Evolutionary conservation across 2,888 invertebrate genomes (phyloP).

Genomic region (Onthophagus sagittarius): DNA sequence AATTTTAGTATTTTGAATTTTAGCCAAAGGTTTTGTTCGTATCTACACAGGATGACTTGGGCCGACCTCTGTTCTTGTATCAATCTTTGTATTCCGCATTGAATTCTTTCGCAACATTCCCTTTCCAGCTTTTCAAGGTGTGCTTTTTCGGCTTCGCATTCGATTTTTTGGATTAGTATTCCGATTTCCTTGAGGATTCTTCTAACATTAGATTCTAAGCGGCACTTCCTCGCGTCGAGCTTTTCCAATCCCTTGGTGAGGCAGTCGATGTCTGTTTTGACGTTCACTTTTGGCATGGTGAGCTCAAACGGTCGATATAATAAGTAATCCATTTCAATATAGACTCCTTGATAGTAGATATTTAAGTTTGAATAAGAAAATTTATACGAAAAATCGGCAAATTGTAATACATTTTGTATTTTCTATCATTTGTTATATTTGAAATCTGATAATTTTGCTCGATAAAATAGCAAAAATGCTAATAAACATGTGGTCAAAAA

Average conservation of each 20-base stretch:
- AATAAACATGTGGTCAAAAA: too few species aligned
- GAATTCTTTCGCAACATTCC: constrained; percentile 5
- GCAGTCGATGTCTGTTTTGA: not conserved
- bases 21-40: not conserved
- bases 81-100: constrained; percentile 1
- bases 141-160: constrained; percentile 2
- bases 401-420: too few species aligned
- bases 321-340: too few species aligned
- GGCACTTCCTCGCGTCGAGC: not conserved
- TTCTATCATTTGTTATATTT: too few species aligned
- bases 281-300: not conserved
- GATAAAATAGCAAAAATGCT: too few species aligned
- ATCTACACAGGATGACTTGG: not conserved
- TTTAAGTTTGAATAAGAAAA: not conserved
- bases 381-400: too few species aligned
- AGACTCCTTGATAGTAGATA: not conserved
- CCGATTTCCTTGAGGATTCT: not conserved
- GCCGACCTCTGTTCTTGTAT: constrained; percentile 5
- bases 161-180: not conserved
- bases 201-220: not conserved
- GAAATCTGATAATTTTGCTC: too few species aligned
- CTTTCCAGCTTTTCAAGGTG: not conserved
- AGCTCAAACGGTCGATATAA: not conserved
- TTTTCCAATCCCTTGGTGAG: constrained; percentile 2
- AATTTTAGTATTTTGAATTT: not conserved